Conservation (phyloP, 2,797 vertebrate species). For the Euthynnus affinis region DNA sequence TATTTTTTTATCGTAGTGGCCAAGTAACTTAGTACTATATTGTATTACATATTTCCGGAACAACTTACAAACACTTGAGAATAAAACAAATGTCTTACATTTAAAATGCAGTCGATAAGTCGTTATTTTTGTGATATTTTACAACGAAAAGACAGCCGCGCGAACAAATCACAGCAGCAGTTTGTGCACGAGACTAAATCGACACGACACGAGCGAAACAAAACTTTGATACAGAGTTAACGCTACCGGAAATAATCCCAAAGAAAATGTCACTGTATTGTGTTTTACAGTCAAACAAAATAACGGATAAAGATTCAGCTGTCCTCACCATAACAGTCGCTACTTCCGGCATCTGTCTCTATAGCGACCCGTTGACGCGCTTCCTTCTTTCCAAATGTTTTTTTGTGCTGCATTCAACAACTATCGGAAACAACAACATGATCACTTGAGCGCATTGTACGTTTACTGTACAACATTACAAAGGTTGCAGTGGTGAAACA, state of each 20-base stretch:
- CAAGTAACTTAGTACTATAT: not conserved
- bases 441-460: not conserved
- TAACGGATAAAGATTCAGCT: not conserved
- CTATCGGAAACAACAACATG: not conserved
- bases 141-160: not conserved
- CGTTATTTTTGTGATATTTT: not conserved
- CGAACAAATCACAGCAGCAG: not conserved
- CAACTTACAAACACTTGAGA: not conserved
- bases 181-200: not conserved
- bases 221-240: not conserved
- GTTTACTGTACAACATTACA: not conserved
- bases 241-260: too few species aligned
- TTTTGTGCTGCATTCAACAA: not conserved
- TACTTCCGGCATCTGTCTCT: constrained; percentile 32
- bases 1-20: too few species aligned
- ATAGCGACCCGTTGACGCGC: not conserved
- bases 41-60: not conserved
- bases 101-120: not conserved
- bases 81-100: too few species aligned
- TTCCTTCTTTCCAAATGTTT: not conserved
- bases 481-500: too few species aligned
- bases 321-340: not conserved
- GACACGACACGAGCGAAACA: not conserved
- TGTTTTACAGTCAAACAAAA: not conserved
- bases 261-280: not conserved